These are phyloP conservation scores for Daphoenositta chrysoptera DNA, from an alignment of 2,113 vertebrate genomes.

Conservation along the genomic window DNA sequence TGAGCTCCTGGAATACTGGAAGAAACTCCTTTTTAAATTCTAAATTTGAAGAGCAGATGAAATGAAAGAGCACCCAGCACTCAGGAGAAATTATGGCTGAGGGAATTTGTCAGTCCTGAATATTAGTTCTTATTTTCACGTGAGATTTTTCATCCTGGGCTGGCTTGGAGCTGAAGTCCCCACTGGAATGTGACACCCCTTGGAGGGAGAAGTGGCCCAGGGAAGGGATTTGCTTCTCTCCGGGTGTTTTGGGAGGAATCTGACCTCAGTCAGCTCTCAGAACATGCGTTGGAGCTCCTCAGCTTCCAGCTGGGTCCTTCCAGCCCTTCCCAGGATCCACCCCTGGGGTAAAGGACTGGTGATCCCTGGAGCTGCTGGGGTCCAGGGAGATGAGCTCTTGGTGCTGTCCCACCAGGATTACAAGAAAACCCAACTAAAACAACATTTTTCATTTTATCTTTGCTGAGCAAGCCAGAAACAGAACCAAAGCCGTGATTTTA, in stretches of 20 bases:
- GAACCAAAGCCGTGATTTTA: neutral
- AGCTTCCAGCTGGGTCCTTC: neutral
- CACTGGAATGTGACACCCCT: neutral
- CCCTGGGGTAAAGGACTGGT: rapidly evolving
- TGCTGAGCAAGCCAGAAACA: neutral
- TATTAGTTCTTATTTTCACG: neutral
- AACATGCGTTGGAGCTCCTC: neutral
- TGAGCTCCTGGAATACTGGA: neutral
- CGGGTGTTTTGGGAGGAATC: neutral
- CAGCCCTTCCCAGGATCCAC: neutral
- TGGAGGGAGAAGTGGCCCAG: neutral
- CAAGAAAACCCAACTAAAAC: neutral
- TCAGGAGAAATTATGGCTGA: neutral
- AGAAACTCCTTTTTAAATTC: no score
- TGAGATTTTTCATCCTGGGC: neutral
- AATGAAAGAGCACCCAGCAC: neutral
- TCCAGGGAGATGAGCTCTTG: neutral
- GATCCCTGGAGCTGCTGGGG: neutral
- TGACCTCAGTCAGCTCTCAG: rapidly evolving
- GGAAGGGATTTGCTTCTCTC: neutral
- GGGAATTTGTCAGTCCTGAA: neutral
- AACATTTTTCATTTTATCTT: neutral
- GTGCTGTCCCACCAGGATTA: neutral
- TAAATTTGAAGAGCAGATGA: neutral
- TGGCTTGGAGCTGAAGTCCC: neutral